These are phyloP conservation scores for Eclectus roratus DNA, from an alignment of 2,113 vertebrate species.

Conservation along the genomic window DNA sequence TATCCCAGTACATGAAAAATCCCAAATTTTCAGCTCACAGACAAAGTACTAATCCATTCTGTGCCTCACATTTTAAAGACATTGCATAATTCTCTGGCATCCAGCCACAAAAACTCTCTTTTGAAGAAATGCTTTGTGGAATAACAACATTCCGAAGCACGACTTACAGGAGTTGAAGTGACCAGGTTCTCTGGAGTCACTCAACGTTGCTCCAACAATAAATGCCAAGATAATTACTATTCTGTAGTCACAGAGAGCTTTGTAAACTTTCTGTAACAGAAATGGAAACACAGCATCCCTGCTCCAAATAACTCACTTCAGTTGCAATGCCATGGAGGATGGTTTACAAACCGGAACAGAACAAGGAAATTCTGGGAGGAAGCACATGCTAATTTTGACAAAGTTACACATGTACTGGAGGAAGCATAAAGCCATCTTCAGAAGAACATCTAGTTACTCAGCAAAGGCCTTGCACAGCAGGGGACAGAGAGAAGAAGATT, in stretches of 20 bases:
- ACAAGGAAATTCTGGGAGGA: not conserved
- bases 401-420: not conserved
- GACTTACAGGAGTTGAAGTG: not conserved
- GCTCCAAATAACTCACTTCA: conserved; percentile 19
- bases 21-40: not conserved
- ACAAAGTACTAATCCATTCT: not conserved
- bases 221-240: not conserved
- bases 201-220: not conserved
- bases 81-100: conserved; percentile 33
- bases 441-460: not conserved
- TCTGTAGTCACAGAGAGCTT: not conserved
- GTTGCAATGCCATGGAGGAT: not conserved
- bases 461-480: not conserved
- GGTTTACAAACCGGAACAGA: not conserved
- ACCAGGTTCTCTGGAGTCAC: not conserved
- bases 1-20: not conserved
- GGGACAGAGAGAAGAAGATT: not conserved
- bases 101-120: not conserved
- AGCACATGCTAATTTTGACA: not conserved
- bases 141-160: not conserved
- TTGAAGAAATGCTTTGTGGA: conserved; percentile 20
- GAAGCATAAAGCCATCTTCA: not conserved
- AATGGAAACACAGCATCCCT: not conserved
- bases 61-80: conserved; percentile 25
- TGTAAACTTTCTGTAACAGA: not conserved